Percentiles rank a stretch among this genome's conserved stretches.
Evolutionary conservation across 2,888 invertebrate genomes (phyloP).

Genomic region (Tipula unca): DNA sequence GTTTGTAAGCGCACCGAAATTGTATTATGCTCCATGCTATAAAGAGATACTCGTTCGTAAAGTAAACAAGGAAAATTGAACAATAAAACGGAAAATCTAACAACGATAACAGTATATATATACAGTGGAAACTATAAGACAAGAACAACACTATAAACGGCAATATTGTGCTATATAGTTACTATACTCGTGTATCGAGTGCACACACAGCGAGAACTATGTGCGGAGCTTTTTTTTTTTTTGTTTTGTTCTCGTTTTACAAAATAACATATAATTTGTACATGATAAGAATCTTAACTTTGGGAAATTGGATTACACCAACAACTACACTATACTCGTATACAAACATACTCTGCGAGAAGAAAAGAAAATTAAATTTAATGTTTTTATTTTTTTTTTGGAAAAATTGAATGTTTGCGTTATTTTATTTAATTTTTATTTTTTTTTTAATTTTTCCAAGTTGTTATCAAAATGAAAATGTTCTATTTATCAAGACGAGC

Average conservation of each 20-base stretch:
- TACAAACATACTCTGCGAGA: neutral
- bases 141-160: neutral
- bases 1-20: neutral
- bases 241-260: neutral
- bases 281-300: slow-evolving; percentile 18
- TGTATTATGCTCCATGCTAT: neutral
- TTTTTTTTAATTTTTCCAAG: neutral
- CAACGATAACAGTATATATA: neutral
- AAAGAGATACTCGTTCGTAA: neutral
- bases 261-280: slow-evolving; percentile 17
- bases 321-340: neutral
- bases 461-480: slow-evolving; percentile 8
- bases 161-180: neutral
- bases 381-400: neutral
- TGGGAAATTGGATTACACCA: slow-evolving; percentile 2
- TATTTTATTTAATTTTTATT: neutral
- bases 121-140: neutral
- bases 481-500: neutral
- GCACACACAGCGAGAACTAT: neutral
- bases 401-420: slow-evolving; percentile 14
- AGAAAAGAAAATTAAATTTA: neutral
- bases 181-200: neutral
- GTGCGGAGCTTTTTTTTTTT: neutral
- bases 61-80: neutral
- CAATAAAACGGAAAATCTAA: neutral